A percentile compares a stretch with the other conserved stretches of the same genome.
Evolutionary conservation across 2,888 invertebrate species (phyloP).

Genomic region (Cantharis lateralis): DNA sequence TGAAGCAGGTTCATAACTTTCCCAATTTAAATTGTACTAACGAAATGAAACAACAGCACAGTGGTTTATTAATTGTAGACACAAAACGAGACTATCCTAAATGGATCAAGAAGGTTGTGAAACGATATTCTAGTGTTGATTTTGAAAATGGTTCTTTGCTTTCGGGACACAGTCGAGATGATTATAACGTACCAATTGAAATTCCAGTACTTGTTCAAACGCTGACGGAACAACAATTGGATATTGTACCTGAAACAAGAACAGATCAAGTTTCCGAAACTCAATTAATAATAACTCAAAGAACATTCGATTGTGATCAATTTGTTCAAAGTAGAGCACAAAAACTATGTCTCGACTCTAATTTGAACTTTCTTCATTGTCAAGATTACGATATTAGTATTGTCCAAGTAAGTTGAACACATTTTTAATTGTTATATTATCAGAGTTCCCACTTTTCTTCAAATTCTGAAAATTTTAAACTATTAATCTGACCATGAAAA

Average conservation of each 20-base stretch:
- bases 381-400: slow-evolving; percentile 56
- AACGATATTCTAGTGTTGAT: slow-evolving; percentile 54
- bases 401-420: slow-evolving; percentile 48
- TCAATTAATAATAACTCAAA: slow-evolving; percentile 53
- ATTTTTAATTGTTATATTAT: neutral
- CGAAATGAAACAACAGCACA: slow-evolving; percentile 24
- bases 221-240: slow-evolving; percentile 52
- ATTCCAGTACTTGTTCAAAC: slow-evolving; percentile 54
- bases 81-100: slow-evolving; percentile 50
- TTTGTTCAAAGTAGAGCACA: slow-evolving; percentile 55
- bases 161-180: slow-evolving; percentile 56
- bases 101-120: slow-evolving; percentile 55
- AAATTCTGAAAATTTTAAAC: no score
- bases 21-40: slow-evolving; percentile 38
- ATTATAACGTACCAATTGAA: slow-evolving; percentile 56
- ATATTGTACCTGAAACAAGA: slow-evolving; percentile 52
- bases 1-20: slow-evolving; percentile 46
- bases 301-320: slow-evolving; percentile 56
- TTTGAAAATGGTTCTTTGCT: slow-evolving; percentile 55
- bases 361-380: slow-evolving; percentile 53
- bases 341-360: slow-evolving; percentile 51
- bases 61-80: slow-evolving; percentile 54
- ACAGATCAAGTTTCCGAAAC: slow-evolving; percentile 53
- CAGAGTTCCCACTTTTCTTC: no score
- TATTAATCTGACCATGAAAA: no score